Evolutionary conservation across 2,888 invertebrate genomes (phyloP).

Genomic region (Latrodectus elegans): DNA sequence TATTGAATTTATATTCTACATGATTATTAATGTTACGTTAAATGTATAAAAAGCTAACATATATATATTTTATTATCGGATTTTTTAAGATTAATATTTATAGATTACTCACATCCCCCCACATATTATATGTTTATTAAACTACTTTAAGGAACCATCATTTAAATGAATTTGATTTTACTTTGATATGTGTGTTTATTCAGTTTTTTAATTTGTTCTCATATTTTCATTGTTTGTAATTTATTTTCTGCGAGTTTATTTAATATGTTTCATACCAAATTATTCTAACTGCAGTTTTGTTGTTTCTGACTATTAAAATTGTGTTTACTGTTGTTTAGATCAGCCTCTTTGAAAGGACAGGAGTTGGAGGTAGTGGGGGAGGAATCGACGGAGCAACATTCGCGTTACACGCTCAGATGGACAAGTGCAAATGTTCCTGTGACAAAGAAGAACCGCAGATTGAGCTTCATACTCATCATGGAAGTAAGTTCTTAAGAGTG

Average conservation of each 20-base stretch:
- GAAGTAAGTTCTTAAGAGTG: slow-evolving; percentile 20
- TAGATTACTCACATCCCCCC: too few relatives aligned
- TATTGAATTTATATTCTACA: too few relatives aligned
- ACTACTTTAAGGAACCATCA: not conserved
- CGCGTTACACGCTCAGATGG: slow-evolving; percentile 37
- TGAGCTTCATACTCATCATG: slow-evolving; percentile 37
- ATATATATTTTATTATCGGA: too few relatives aligned
- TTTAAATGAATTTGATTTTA: not conserved
- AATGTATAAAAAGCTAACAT: too few relatives aligned
- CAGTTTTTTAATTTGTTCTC: not conserved
- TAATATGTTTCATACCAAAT: not conserved
- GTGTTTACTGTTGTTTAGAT: not conserved
- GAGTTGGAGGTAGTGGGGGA: slow-evolving; percentile 27
- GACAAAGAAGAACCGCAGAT: slow-evolving; percentile 50
- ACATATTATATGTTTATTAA: too few relatives aligned
- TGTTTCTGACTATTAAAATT: not conserved
- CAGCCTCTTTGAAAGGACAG: slow-evolving; percentile 44
- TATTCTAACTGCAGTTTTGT: not conserved
- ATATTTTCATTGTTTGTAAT: not conserved
- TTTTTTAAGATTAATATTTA: too few relatives aligned
- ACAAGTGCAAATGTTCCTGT: slow-evolving; percentile 32
- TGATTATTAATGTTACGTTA: too few relatives aligned
- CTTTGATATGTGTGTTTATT: not conserved
- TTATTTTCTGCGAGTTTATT: not conserved
- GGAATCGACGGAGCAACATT: slow-evolving; percentile 1